Evolutionary conservation across 2,888 invertebrate genomes (phyloP), one percentile per base, ranked within the genome.

Genomic region (Apomyelois bistriatella): DNA sequence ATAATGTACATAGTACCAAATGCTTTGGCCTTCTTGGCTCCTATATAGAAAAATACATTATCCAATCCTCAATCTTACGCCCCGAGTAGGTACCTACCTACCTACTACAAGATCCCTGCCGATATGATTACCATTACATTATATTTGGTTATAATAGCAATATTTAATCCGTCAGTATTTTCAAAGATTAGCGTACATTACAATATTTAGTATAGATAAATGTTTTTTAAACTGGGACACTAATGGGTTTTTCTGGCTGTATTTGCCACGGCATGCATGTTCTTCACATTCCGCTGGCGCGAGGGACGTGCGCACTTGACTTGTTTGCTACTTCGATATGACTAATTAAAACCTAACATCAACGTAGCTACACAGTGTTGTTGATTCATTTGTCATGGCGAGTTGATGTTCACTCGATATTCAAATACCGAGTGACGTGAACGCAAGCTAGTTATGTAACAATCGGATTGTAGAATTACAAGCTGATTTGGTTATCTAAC

Each of bases 351-450:
- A 41, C 10, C 41, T 10, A 30, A 17, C 49, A 43, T 12, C 17
- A 17, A n/a, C 41, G 41, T 22, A 22, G 2, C 2, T 10, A 30
- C 8, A 9, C 28, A 30, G 30, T 43, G 13, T 43, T 42, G 28
- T 43, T 43, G 43, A 30, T 30, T 30, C 7, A 30, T 43, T 22
- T 36, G n/a, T 1, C 36, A 13, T 43, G 43, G 43, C 43, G 30
- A 9, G 2, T 30, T 30, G 8, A 30, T 30, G 13, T 43, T 43
- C 30, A 10, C 13, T 43, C 30, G 13, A 38, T 49, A 49, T 49
- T 38, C 60, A 63, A 59, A 49, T 22, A 22, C 58, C 62, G 57
- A 57, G 56, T 66, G 65, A 68, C 64, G 66, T 61, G 53, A 13
- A 51, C 55, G 51, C 50, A 52, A 41, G 51, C 53, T 56, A 37